Percentiles rank a stretch among this genome's conserved stretches.
Evolutionary conservation across 2,888 invertebrate genomes (phyloP).

Genomic region (Drosophila antonietae): DNA sequence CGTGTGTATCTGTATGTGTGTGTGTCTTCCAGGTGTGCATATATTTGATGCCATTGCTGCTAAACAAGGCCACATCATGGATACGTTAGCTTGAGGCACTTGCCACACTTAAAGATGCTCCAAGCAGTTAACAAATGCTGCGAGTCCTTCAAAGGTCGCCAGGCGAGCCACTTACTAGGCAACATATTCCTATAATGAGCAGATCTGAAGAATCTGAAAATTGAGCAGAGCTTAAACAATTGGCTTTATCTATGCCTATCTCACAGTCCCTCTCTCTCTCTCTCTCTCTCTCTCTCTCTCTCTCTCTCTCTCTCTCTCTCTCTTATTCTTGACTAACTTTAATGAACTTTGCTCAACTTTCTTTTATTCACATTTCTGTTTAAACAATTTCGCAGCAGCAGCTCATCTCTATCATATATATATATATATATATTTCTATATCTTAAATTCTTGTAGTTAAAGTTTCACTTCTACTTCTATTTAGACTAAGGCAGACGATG

Average conservation of each 20-base stretch:
- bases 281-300: neutral
- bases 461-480: neutral
- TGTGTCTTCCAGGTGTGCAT: slow-evolving; percentile 29
- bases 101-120: slow-evolving; percentile 1
- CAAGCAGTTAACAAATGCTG: neutral
- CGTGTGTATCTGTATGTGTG: neutral
- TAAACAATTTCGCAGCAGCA: neutral
- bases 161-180: neutral
- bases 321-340: neutral
- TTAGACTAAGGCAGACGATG: neutral
- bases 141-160: slow-evolving; percentile 7
- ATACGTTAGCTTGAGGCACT: slow-evolving; percentile 8
- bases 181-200: neutral
- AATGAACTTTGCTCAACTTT: slow-evolving; percentile 2
- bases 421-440: neutral
- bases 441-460: neutral
- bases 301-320: neutral
- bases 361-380: slow-evolving; percentile 1
- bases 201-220: neutral
- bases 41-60: slow-evolving; percentile 21
- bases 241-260: neutral
- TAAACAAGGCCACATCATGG: slow-evolving; percentile 32
- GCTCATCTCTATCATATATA: neutral
- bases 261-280: neutral
- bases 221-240: neutral